Conservation (phyloP, 2,113 vertebrate species). For the Cacatua alba region DNA sequence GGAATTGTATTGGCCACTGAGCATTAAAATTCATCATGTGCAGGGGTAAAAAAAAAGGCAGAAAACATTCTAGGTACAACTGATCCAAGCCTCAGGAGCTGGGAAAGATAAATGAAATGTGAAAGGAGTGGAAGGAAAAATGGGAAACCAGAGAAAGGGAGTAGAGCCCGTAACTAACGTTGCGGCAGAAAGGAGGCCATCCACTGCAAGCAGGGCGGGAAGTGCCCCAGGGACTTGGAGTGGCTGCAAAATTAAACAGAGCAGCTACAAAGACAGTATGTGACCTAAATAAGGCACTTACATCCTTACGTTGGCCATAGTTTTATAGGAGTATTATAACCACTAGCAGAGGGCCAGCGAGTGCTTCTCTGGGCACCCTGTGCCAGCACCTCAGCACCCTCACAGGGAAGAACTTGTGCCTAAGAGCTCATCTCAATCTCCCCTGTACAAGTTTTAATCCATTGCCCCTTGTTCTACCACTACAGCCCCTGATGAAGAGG, state of each 20-base stretch:
- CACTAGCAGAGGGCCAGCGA: not conserved
- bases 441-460: not conserved
- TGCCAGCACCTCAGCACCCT: not conserved
- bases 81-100: slow-evolving; percentile 16
- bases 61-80: slow-evolving; percentile 8
- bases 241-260: slow-evolving; percentile 49
- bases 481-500: not conserved
- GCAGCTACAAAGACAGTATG: slow-evolving; percentile 33
- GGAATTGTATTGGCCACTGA: not conserved
- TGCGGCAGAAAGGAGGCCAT: slow-evolving; percentile 37
- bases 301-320: not conserved
- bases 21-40: slow-evolving; percentile 17
- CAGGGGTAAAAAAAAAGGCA: not conserved
- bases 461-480: not conserved
- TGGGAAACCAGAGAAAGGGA: slow-evolving; percentile 33
- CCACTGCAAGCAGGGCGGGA: slow-evolving; percentile 23
- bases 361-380: not conserved
- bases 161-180: not conserved
- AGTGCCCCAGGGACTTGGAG: slow-evolving; percentile 21
- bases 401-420: not conserved
- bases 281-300: slow-evolving; percentile 51
- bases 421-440: not conserved
- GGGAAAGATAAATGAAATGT: not conserved
- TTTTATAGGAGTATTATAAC: not conserved
- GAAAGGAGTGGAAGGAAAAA: slow-evolving; percentile 2